Evolutionary conservation across 2,113 vertebrate species (phyloP).

Genomic region (Carettochelys insculpta): DNA sequence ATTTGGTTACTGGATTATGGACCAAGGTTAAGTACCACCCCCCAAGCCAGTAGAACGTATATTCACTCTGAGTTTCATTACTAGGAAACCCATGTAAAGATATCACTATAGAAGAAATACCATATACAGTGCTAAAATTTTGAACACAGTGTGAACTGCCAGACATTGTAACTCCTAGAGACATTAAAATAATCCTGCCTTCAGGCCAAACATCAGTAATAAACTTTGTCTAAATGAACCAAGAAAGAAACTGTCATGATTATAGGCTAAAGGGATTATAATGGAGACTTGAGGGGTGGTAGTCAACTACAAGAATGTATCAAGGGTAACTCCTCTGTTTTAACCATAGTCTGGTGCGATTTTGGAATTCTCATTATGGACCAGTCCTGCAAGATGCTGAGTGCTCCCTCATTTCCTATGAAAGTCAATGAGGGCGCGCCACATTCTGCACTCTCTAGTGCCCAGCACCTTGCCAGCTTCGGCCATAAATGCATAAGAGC

Average conservation of each 20-base stretch:
- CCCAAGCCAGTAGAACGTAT: background rate
- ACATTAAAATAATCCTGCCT: slow-evolving; percentile 7
- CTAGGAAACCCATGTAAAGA: background rate
- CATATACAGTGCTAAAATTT: background rate
- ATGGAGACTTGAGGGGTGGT: slow-evolving; percentile 42
- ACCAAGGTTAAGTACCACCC: background rate
- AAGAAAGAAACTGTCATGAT: slow-evolving; percentile 43
- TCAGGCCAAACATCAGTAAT: background rate
- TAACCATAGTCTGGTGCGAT: background rate
- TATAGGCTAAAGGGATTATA: slow-evolving; percentile 33
- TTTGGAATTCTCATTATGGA: slow-evolving; percentile 15
- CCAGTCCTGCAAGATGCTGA: background rate
- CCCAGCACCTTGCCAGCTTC: background rate
- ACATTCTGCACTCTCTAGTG: fast-evolving
- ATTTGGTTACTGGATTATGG: background rate
- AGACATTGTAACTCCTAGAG: slow-evolving; percentile 7
- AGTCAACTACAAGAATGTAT: slow-evolving; percentile 40
- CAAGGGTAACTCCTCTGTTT: slow-evolving; percentile 18
- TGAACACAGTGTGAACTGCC: background rate
- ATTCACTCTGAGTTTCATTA: background rate
- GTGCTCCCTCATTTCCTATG: background rate
- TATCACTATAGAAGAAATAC: background rate
- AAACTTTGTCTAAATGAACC: slow-evolving; percentile 32
- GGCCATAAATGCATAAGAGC: background rate
- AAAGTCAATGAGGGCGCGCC: background rate